Evolutionary conservation across 2,797 vertebrate genomes (phyloP).

Genomic region (Knipowitschia caucasica): DNA sequence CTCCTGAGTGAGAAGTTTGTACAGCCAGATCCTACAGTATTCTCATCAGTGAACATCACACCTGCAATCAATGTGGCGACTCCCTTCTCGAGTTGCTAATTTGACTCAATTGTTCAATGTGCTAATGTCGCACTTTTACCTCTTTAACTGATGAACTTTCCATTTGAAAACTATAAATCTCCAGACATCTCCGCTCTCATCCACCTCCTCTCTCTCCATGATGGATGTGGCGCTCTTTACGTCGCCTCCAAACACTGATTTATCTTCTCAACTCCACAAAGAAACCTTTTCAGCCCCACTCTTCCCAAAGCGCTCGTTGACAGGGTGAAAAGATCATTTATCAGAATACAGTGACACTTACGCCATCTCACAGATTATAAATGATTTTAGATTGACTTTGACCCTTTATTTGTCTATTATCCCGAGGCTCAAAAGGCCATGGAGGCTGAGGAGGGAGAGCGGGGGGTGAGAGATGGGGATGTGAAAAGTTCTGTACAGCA

Average conservation of each 20-base stretch:
- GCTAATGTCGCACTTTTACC: too few species aligned
- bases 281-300: constrained; percentile 3
- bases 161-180: neutral
- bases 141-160: neutral
- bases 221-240: neutral
- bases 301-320: constrained; percentile 3
- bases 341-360: constrained; percentile 8
- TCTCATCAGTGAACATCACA: too few species aligned
- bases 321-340: constrained; percentile 1
- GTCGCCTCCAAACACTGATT: constrained; percentile 4
- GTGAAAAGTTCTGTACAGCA: constrained; percentile 8
- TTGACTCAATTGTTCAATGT: neutral
- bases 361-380: neutral
- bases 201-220: neutral
- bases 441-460: neutral
- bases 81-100: too few species aligned
- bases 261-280: constrained; percentile 1
- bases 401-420: constrained; percentile 10
- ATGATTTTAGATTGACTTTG: neutral
- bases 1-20: too few species aligned
- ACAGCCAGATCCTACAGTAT: too few species aligned
- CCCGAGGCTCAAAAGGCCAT: neutral
- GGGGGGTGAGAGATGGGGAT: neutral
- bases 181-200: neutral
- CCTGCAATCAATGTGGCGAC: too few species aligned